These are phyloP conservation scores for Anoncus sp. DNA, from an alignment of 2,888 invertebrate genomes.

Conservation along the genomic window DNA sequence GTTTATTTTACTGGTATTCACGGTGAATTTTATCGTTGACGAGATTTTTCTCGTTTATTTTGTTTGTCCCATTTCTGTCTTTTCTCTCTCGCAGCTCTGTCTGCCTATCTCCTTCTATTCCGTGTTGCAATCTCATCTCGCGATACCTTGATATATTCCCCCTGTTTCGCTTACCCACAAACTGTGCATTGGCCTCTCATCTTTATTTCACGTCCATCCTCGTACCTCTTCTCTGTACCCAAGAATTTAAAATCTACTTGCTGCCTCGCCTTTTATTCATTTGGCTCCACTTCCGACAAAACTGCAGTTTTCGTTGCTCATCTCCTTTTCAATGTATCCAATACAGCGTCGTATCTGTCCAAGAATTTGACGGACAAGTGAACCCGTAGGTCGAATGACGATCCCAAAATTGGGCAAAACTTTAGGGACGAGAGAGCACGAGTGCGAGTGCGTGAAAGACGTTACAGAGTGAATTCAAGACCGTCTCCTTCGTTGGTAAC, in stretches of 20 bases:
- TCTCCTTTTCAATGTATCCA: background rate
- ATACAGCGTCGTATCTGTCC: too few relatives aligned
- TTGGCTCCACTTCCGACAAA: slow-evolving; percentile 13
- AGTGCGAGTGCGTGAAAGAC: background rate
- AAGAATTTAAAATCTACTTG: slow-evolving; percentile 9
- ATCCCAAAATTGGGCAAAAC: too few relatives aligned
- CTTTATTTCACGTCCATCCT: background rate
- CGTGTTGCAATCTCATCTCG: slow-evolving; percentile 13
- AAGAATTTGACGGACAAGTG: too few relatives aligned
- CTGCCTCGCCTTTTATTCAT: slow-evolving; percentile 8
- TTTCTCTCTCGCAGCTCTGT: background rate
- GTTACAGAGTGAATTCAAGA: background rate
- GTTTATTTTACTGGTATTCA: slow-evolving; percentile 34
- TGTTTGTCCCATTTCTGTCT: background rate
- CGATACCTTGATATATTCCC: slow-evolving; percentile 20
- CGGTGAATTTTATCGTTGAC: slow-evolving; percentile 21
- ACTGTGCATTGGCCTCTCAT: slow-evolving; percentile 11
- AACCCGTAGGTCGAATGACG: too few relatives aligned
- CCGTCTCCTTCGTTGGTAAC: too few relatives aligned
- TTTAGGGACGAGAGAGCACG: background rate
- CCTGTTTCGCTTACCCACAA: background rate
- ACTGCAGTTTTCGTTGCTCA: slow-evolving; percentile 1
- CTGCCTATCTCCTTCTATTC: background rate
- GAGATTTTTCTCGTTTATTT: slow-evolving; percentile 38
- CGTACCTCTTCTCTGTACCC: background rate